Percentiles rank a stretch among this genome's conserved stretches.
These are phyloP conservation scores for Noctua comes DNA, from an alignment of 2,888 invertebrate genomes.

Conservation along the genomic window DNA sequence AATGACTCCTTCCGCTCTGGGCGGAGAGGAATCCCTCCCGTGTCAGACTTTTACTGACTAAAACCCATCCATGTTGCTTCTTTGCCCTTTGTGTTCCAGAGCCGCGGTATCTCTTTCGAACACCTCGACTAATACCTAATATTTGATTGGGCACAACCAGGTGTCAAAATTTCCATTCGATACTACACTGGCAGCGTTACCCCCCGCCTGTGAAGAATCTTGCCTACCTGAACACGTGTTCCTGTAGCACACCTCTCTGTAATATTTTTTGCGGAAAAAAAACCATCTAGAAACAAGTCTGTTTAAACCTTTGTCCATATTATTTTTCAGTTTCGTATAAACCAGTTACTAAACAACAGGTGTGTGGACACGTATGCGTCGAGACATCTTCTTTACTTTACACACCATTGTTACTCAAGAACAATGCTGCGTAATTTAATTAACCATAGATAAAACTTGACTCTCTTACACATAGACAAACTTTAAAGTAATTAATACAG, in stretches of 20 bases:
- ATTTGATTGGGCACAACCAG: neutral
- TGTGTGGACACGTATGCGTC: conserved; percentile 64
- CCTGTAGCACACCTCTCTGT: neutral
- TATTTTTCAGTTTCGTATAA: conserved; percentile 15
- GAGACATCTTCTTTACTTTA: conserved; percentile 67
- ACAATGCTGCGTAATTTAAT: conserved; percentile 82
- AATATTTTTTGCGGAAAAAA: neutral
- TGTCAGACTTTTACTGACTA: too few species aligned
- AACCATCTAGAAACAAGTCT: neutral
- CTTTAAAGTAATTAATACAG: conserved; percentile 71
- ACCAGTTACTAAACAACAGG: conserved; percentile 65
- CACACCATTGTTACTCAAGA: conserved; percentile 74
- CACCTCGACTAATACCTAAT: neutral
- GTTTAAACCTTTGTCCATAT: neutral
- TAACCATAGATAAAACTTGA: conserved; percentile 69
- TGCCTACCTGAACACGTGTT: neutral
- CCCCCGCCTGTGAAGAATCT: neutral
- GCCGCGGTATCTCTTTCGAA: too few species aligned
- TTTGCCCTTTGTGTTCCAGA: too few species aligned
- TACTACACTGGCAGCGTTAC: neutral
- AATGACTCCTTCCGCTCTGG: too few species aligned
- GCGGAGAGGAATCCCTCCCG: too few species aligned
- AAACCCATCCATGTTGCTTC: too few species aligned
- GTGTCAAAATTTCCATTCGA: neutral
- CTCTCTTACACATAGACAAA: conserved; percentile 70